Evolutionary conservation across 1,140 invertebrate genomes (phyloP).

Genomic region (Nebria ingens): DNA sequence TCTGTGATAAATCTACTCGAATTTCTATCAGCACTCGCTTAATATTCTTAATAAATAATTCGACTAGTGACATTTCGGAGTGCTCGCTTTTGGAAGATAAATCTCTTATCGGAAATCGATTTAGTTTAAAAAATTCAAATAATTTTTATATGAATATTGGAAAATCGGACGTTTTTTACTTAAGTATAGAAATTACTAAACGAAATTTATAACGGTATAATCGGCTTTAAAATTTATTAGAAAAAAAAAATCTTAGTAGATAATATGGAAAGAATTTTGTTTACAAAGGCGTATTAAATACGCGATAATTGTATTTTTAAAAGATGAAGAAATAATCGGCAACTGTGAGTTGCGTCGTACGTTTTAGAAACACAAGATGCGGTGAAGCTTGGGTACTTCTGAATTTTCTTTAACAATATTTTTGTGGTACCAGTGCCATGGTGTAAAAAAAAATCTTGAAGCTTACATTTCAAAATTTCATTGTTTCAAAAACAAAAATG

Average conservation of each 20-base stretch:
- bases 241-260: too few relatives aligned
- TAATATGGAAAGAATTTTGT: too few relatives aligned
- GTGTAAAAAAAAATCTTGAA: neutral
- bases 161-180: neutral
- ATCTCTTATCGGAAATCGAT: neutral
- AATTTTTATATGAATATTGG: neutral
- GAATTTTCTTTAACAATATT: neutral
- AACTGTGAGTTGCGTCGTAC: constrained; percentile 3
- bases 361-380: constrained; percentile 1
- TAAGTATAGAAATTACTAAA: neutral
- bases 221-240: neutral
- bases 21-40: too few relatives aligned
- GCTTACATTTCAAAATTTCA: too few relatives aligned
- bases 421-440: constrained; percentile 2
- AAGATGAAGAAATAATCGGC: neutral
- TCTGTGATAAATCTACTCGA: constrained; percentile 1
- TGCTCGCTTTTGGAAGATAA: too few relatives aligned
- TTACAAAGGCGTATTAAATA: neutral
- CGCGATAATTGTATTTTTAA: neutral
- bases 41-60: too few relatives aligned
- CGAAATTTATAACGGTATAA: neutral
- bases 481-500: too few relatives aligned
- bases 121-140: neutral
- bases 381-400: neutral
- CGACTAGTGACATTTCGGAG: neutral